Conservation (phyloP, 2,888 invertebrate genomes). For the Polyommatus iphigenia region DNA sequence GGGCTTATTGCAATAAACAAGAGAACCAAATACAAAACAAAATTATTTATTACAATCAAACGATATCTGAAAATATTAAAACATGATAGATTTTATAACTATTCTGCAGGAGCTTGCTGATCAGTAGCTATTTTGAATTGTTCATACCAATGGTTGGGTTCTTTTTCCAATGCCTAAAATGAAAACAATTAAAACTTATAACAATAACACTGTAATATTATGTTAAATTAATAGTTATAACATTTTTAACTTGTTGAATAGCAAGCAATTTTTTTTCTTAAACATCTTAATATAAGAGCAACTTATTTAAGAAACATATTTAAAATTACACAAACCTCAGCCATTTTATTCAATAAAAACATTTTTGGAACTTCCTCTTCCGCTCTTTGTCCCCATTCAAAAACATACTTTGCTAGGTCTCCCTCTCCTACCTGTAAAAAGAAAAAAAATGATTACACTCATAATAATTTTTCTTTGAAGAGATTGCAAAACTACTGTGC, state of each 20-base stretch:
- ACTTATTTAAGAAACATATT: too few relatives aligned
- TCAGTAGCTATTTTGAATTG: constrained; percentile 59
- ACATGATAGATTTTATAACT: not conserved
- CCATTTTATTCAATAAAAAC: constrained; percentile 73
- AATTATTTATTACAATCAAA: not conserved
- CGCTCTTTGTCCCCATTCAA: constrained; percentile 78
- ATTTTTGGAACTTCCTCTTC: constrained; percentile 70
- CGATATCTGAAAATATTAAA: too few relatives aligned
- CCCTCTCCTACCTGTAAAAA: constrained; percentile 64
- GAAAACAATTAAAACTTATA: too few relatives aligned
- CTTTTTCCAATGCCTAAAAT: constrained; percentile 64
- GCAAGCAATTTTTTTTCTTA: too few relatives aligned
- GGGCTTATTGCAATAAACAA: not conserved
- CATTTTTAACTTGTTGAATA: too few relatives aligned
- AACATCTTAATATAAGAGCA: too few relatives aligned
- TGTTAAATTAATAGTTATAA: too few relatives aligned
- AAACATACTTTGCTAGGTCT: constrained; percentile 62
- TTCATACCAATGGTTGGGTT: constrained; percentile 62
- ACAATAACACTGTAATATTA: too few relatives aligned
- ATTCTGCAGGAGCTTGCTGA: constrained; percentile 10
- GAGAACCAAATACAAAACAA: not conserved
- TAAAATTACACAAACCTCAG: constrained; percentile 58
- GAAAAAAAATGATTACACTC: not conserved
- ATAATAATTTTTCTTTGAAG: not conserved
- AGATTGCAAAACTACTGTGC: not conserved